A percentile compares a stretch with the other conserved stretches of the same genome.
These are phyloP conservation scores for Percopsis transmontana DNA, from an alignment of 2,113 vertebrate species.

Conservation along the genomic window DNA sequence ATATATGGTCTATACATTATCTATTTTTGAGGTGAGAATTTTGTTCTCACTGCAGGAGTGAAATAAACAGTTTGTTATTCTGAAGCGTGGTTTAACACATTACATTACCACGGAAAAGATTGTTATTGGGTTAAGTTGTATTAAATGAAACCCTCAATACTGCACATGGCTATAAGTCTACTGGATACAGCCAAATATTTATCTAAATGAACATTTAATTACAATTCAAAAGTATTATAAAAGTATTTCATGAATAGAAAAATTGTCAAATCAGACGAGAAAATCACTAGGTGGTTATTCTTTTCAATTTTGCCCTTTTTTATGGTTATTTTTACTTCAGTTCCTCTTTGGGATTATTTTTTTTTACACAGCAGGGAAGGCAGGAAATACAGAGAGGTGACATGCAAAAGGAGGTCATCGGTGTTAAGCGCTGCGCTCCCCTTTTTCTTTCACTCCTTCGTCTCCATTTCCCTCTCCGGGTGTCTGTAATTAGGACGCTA, in stretches of 20 bases:
- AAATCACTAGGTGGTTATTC: too few species aligned
- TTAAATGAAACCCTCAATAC: too few species aligned
- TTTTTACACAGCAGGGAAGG: background rate
- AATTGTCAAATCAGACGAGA: too few species aligned
- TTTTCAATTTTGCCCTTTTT: background rate
- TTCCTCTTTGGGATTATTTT: background rate
- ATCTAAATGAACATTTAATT: too few species aligned
- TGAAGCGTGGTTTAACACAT: constrained; percentile 21
- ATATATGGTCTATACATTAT: constrained; percentile 3
- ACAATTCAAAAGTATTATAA: too few species aligned
- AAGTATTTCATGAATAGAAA: too few species aligned
- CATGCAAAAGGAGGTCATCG: constrained; percentile 9
- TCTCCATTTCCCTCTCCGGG: background rate
- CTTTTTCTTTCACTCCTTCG: background rate
- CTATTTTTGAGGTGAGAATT: constrained; percentile 58
- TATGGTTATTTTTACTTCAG: background rate
- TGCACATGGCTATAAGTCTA: constrained; percentile 5
- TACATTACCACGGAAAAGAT: constrained; percentile 22
- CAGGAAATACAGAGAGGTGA: background rate
- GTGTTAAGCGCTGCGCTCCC: background rate
- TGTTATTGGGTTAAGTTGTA: too few species aligned
- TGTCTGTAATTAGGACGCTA: background rate
- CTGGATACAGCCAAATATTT: constrained; percentile 15
- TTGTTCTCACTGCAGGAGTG: constrained; percentile 38
- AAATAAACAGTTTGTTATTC: constrained; percentile 43